Evolutionary conservation across 2,113 vertebrate genomes (phyloP).

Genomic region (Gobius niger): DNA sequence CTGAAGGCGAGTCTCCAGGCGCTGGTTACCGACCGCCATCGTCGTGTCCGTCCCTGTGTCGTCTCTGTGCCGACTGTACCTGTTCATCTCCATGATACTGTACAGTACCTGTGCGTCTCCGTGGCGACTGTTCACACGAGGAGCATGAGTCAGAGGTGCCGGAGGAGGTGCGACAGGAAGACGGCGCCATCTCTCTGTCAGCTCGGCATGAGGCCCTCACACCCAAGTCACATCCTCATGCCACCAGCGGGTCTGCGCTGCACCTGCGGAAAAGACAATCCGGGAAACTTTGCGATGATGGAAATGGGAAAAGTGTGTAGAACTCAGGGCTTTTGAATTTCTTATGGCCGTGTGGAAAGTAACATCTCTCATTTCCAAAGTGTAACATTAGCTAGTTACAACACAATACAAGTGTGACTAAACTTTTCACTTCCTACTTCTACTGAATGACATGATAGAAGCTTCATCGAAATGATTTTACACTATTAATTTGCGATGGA

Average conservation of each 20-base stretch:
- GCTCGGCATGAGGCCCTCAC: conserved; percentile 41
- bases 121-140: conserved; percentile 28
- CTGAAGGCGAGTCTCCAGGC: too few species aligned
- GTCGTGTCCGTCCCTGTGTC: not conserved
- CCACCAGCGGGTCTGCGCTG: not conserved
- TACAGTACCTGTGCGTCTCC: conserved; percentile 14
- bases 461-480: too few species aligned
- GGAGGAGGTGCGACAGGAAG: conserved; percentile 48
- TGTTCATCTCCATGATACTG: not conserved
- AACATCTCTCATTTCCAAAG: too few species aligned
- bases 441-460: too few species aligned
- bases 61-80: not conserved
- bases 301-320: too few species aligned
- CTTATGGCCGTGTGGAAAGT: not conserved
- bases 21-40: not conserved
- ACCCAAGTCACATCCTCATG: conserved; percentile 2
- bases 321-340: not conserved
- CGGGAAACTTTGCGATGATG: not conserved
- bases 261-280: not conserved
- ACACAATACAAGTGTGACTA: too few species aligned
- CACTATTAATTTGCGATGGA: too few species aligned
- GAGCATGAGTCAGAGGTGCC: conserved; percentile 64
- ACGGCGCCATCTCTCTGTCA: conserved; percentile 31
- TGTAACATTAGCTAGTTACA: too few species aligned
- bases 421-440: too few species aligned